Conservation (phyloP, 2,113 vertebrate species). For the Phylloscopus trochilus region DNA sequence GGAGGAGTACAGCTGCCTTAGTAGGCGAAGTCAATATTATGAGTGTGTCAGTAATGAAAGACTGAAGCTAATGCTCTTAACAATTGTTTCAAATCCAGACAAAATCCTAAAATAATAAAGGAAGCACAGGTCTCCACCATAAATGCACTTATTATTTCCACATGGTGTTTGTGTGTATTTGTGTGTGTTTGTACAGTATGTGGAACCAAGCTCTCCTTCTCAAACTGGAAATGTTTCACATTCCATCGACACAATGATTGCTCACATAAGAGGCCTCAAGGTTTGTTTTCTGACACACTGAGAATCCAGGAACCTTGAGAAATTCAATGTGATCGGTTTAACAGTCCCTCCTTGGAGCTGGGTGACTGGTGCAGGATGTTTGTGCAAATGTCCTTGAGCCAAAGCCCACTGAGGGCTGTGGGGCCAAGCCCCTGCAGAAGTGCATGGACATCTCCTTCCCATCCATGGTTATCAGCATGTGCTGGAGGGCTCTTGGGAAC, state of each 20-base stretch:
- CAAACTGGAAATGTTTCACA: slow-evolving; percentile 47
- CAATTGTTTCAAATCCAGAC: slow-evolving; percentile 60
- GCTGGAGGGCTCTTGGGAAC: neutral
- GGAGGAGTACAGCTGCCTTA: neutral
- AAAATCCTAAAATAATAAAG: slow-evolving; percentile 65
- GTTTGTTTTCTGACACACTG: slow-evolving; percentile 58
- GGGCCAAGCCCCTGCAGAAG: neutral
- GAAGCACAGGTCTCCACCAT: slow-evolving; percentile 64
- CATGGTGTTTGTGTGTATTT: slow-evolving; percentile 44
- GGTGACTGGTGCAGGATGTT: neutral
- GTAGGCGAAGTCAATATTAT: slow-evolving; percentile 18
- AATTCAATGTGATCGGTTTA: slow-evolving; percentile 25
- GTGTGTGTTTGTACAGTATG: slow-evolving; percentile 26
- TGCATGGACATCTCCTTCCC: neutral
- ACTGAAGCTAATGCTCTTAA: slow-evolving; percentile 31
- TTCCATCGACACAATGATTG: slow-evolving; percentile 37
- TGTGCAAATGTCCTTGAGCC: neutral
- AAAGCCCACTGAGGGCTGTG: neutral
- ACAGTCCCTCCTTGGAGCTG: neutral
- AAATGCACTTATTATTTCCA: slow-evolving; percentile 72
- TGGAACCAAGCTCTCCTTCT: slow-evolving; percentile 21
- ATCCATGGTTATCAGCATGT: accelerated
- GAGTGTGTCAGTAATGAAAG: slow-evolving; percentile 26
- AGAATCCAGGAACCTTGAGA: slow-evolving; percentile 43
- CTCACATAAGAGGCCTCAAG: slow-evolving; percentile 40